phyloP scores from a whole-genome alignment of 2,113 vertebrate genomes.

The Crotalus horridus region DNA sequence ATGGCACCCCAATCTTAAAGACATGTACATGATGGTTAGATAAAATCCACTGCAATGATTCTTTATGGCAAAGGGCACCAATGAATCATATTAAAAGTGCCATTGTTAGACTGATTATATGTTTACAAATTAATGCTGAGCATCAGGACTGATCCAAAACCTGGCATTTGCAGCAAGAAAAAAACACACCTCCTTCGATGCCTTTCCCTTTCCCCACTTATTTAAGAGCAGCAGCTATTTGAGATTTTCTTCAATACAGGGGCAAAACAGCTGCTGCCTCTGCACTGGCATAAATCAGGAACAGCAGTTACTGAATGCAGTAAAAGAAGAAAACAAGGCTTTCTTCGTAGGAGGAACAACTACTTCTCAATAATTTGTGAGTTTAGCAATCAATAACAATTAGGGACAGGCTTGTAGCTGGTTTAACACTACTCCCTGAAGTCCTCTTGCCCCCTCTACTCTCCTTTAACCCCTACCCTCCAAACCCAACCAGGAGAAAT shows the following conservation, averaged over 20 bases:
- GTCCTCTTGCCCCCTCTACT: background rate
- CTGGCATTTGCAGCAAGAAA: constrained; percentile 50
- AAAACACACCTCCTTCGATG: constrained; percentile 32
- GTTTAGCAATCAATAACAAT: constrained; percentile 55
- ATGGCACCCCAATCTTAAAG: background rate
- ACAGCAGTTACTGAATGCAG: constrained; percentile 34
- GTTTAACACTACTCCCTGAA: constrained; percentile 32
- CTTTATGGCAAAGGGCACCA: background rate
- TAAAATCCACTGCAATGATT: background rate
- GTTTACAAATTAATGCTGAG: background rate
- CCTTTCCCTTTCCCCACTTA: background rate
- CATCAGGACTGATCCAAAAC: constrained; percentile 14
- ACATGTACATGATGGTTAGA: background rate
- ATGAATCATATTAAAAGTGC: constrained; percentile 20
- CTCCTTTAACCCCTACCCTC: constrained; percentile 29
- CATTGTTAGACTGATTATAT: constrained; percentile 26
- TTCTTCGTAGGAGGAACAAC: constrained; percentile 39
- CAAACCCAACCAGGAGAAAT: constrained; percentile 24
- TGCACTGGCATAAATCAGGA: background rate
- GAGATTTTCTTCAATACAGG: constrained; percentile 29
- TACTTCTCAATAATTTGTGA: constrained; percentile 46
- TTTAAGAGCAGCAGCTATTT: constrained; percentile 34
- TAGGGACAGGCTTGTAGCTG: constrained; percentile 36
- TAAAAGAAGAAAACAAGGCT: constrained; percentile 33
- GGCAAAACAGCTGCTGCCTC: constrained; percentile 44